Evolutionary conservation across 2,113 vertebrate species (phyloP).

Genomic region (Crypturellus undulatus): DNA sequence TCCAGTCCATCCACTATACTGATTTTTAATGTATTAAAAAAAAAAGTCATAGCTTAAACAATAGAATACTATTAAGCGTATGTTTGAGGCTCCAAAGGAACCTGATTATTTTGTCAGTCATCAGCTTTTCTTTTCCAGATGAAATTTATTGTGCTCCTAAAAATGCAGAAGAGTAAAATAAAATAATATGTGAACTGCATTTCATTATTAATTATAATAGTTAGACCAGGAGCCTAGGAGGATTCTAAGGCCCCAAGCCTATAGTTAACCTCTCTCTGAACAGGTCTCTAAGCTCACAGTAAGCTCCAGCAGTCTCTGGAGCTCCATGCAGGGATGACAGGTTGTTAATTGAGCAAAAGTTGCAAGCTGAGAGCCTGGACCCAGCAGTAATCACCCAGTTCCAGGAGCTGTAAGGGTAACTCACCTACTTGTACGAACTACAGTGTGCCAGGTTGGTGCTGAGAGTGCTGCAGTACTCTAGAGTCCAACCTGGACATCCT

Average conservation of each 20-base stretch:
- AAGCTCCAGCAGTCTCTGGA: slow-evolving; percentile 28
- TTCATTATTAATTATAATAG: neutral
- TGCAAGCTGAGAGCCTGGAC: neutral
- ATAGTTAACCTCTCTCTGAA: neutral
- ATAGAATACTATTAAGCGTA: slow-evolving; percentile 44
- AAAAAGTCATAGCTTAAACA: slow-evolving; percentile 62
- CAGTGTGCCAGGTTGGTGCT: neutral
- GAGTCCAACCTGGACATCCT: slow-evolving; percentile 2
- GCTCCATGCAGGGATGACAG: neutral
- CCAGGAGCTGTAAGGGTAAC: neutral
- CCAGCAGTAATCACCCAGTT: neutral
- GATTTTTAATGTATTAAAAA: slow-evolving; percentile 69
- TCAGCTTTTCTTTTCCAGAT: slow-evolving; percentile 52
- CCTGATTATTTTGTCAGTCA: slow-evolving; percentile 33
- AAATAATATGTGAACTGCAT: slow-evolving; percentile 20
- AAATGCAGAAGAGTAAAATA: slow-evolving; percentile 35
- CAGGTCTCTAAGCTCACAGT: neutral
- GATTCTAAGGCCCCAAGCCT: neutral
- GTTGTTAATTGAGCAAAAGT: neutral
- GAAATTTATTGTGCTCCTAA: slow-evolving; percentile 38
- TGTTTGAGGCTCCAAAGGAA: slow-evolving; percentile 23
- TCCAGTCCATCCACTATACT: slow-evolving; percentile 49
- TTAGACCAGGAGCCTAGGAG: neutral
- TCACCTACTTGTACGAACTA: neutral
- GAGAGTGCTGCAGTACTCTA: neutral